Percentiles rank a stretch among this genome's conserved stretches.
Conservation (phyloP, 2,888 invertebrate species). For the Camptogramma bilineatum region DNA sequence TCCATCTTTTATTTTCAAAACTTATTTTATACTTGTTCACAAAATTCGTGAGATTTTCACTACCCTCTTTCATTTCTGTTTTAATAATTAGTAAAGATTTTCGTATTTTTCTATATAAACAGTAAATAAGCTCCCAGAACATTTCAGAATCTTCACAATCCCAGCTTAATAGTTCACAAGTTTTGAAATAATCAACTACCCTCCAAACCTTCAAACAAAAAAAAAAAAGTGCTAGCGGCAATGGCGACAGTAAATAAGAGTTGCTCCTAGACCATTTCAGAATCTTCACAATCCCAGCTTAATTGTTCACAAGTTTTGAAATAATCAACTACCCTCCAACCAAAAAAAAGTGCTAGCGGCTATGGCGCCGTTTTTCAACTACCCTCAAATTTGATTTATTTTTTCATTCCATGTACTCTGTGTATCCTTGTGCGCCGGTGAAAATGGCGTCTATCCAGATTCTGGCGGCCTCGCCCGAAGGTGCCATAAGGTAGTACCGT, state of each 20-base stretch:
- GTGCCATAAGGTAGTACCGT: constrained; percentile 96
- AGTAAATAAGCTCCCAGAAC: too few relatives aligned
- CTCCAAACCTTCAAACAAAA: neutral
- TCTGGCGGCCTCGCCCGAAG: constrained; percentile 96
- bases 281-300: neutral
- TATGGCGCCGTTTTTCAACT: neutral
- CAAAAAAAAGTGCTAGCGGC: neutral
- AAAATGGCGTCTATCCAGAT: constrained; percentile 99
- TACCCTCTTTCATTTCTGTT: too few relatives aligned
- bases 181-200: neutral
- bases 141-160: constrained; percentile 2
- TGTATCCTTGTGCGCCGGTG: constrained; percentile 96
- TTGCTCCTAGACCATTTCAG: too few relatives aligned
- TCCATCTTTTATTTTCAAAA: neutral
- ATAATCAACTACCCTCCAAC: neutral
- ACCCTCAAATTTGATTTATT: constrained; percentile 1
- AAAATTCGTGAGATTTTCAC: neutral
- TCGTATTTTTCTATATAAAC: too few relatives aligned
- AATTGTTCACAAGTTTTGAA: too few relatives aligned
- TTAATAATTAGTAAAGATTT: too few relatives aligned
- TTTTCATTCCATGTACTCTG: constrained; percentile 71
- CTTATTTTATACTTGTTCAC: neutral
- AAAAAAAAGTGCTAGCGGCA: too few relatives aligned
- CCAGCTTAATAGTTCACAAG: neutral
- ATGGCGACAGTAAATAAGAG: too few relatives aligned